These are phyloP conservation scores for Netelia virgata DNA, from an alignment of 2,888 invertebrate genomes.

Conservation along the genomic window DNA sequence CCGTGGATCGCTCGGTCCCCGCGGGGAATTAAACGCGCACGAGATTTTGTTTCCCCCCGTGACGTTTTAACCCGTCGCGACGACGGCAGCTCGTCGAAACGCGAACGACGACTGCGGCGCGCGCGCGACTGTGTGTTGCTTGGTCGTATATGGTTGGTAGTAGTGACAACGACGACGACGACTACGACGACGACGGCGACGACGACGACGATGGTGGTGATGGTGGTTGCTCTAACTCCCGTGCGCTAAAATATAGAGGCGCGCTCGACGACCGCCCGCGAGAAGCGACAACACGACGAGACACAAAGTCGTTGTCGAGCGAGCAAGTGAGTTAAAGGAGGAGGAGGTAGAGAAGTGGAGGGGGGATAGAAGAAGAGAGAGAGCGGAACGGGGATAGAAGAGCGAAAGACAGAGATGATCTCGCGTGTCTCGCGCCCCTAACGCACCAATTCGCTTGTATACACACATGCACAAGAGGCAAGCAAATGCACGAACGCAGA, in stretches of 20 bases:
- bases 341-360: background rate
- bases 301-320: conserved; percentile 30
- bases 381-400: background rate
- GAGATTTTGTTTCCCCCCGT: conserved; percentile 30
- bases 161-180: background rate
- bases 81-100: conserved; percentile 53
- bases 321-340: background rate
- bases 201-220: background rate
- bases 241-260: conserved; percentile 6
- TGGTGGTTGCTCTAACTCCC: conserved; percentile 1
- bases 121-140: conserved; percentile 16
- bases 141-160: background rate
- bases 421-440: conserved; percentile 59
- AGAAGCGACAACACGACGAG: conserved; percentile 49
- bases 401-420: conserved; percentile 30
- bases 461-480: conserved; percentile 8
- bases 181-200: background rate
- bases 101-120: conserved; percentile 45
- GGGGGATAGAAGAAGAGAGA: background rate
- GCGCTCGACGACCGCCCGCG: conserved; percentile 35
- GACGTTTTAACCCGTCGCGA: conserved; percentile 43
- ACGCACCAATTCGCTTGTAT: conserved; percentile 26
- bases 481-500: conserved; percentile 25
- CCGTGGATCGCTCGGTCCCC: conserved; percentile 65
- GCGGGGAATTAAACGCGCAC: conserved; percentile 53